Base-by-base conservation (phyloP, 2,113 vertebrate species). In the Stercorarius parasiticus region DNA sequence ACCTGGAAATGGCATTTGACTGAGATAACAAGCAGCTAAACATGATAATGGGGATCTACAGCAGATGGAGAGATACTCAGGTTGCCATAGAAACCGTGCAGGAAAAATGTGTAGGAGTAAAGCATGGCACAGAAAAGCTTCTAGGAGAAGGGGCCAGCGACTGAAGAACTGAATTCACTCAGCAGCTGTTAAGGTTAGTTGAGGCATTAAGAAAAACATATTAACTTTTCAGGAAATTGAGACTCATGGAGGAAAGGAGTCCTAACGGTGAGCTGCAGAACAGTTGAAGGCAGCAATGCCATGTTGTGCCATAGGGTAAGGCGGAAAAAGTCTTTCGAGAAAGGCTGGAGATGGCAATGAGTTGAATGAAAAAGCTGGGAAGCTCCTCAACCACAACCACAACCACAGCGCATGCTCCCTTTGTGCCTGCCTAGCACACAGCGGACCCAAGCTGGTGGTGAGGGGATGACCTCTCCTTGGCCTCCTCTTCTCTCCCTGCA, bases 41-140 rank as follows among this genome's bases (percentile, higher is more conserved):
- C 62, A 23, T n/a, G 34, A 72, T 80, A 89, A 95, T 45, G 50
- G 91, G n/a, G 29, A 88, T 40, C 43, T 87, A 76, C 70, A 76
- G 85, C 89, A 97, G 85, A 96, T 93, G 89, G 91, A 94, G 70
- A 82, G 36, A 73, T 76, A 67, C 13, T 72, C 32, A 25, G 19
- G 95, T 98, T 97, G 90, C 94, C 88, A 95, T 98, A 95, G 97
- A 86, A 96, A 98, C 96, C 6, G 2, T 61, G 61, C 64, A 91
- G 76, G 40, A 84, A 94, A 95, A 91, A 36, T 43, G 80, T 83
- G 96, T 93, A 92, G 97, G 95, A 94, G 96, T 92, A 74, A 86
- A 95, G 45, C 55, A 18, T 5, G 40, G 78, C 34, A 69, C 71
- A 62, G 23, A 73, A 82, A 82, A 55, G 65, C 81, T 87, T 85